Percentiles rank a stretch among this genome's conserved stretches.
Conservation (phyloP, 1,140 invertebrate species). For the Harpegnathos saltator region DNA sequence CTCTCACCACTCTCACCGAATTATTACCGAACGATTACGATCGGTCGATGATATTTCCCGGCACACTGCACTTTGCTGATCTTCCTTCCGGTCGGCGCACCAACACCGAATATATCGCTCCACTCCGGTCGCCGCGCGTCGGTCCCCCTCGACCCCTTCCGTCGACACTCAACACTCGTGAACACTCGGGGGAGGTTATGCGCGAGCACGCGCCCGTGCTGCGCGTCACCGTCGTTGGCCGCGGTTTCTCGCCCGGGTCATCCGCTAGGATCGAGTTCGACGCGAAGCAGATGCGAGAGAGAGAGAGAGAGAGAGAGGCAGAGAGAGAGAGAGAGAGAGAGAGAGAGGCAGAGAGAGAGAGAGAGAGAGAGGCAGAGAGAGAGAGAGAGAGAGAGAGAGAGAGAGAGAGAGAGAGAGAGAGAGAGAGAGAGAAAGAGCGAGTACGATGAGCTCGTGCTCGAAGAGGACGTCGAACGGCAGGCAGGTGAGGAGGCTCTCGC, state of each 20-base stretch:
- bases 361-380: not conserved
- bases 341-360: not conserved
- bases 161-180: conserved; percentile 57
- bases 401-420: not conserved
- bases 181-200: conserved; percentile 38
- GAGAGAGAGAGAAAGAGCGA: conserved; percentile 14
- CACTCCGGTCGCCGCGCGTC: conserved; percentile 36
- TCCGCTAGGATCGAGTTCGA: too few species aligned
- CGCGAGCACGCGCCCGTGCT: conserved; percentile 6
- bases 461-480: conserved; percentile 2
- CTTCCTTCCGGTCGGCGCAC: conserved; percentile 65
- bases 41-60: not conserved
- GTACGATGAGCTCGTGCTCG: conserved; percentile 17
- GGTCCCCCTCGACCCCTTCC: not conserved
- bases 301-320: conserved; percentile 1
- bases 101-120: conserved; percentile 65
- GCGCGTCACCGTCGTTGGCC: not conserved
- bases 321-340: not conserved
- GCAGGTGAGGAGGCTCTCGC: conserved; percentile 25
- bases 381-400: not conserved
- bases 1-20: conserved; percentile 63
- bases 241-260: not conserved
- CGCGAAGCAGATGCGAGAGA: not conserved
- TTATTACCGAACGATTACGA: conserved; percentile 33
- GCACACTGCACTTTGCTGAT: conserved; percentile 65